phyloP scores from a whole-genome alignment of 2,888 invertebrate genomes.

The Clepsis dumicolana region DNA sequence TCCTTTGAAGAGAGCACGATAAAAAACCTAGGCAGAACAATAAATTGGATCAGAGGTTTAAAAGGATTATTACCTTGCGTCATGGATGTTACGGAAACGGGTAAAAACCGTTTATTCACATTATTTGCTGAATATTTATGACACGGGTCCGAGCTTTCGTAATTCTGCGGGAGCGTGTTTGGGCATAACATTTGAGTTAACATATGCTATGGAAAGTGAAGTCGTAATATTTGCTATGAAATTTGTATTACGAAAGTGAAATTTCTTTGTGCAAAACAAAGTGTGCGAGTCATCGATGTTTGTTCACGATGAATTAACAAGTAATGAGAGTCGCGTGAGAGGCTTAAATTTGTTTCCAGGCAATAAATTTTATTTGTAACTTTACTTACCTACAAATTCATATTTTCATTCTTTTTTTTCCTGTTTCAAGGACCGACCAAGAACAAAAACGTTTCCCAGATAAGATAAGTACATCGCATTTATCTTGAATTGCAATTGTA shows the following conservation, averaged over 20 bases:
- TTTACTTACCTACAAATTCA: too few species aligned
- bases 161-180: conserved; percentile 62
- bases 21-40: neutral
- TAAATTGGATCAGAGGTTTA: conserved; percentile 1
- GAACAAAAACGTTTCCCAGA: too few species aligned
- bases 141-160: conserved; percentile 62
- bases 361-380: neutral
- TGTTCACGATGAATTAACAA: conserved; percentile 23
- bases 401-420: neutral
- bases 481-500: too few species aligned
- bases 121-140: conserved; percentile 64
- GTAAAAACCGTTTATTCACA: conserved; percentile 53
- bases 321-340: neutral
- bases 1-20: conserved; percentile 15
- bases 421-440: neutral
- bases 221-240: conserved; percentile 42
- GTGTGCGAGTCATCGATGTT: conserved; percentile 28
- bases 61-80: conserved; percentile 50
- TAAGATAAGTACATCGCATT: too few species aligned
- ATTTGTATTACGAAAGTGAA: conserved; percentile 40
- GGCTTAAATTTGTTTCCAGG: too few species aligned
- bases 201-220: conserved; percentile 40
- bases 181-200: conserved; percentile 56
- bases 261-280: conserved; percentile 39
- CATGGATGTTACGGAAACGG: conserved; percentile 52